A percentile compares a stretch with the other conserved stretches of the same genome.
Evolutionary conservation across 2,888 invertebrate genomes (phyloP).

Genomic region (Xestia xanthographa): DNA sequence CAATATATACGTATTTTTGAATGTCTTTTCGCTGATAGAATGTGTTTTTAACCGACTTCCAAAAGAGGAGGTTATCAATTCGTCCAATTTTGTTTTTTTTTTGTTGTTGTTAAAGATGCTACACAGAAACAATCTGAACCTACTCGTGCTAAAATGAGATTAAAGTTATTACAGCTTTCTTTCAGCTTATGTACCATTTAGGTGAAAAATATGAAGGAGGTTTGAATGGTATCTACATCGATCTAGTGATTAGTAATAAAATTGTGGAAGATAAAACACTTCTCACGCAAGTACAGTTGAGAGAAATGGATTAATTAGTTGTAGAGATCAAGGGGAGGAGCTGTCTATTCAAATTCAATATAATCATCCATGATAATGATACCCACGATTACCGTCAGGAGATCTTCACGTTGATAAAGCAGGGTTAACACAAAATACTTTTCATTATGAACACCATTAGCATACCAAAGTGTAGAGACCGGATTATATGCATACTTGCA

Average conservation of each 20-base stretch:
- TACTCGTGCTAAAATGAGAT: not conserved
- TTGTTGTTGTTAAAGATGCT: too few relatives aligned
- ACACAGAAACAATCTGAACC: not conserved
- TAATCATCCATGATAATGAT: slow-evolving; percentile 7
- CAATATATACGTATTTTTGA: too few relatives aligned
- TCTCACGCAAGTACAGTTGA: slow-evolving; percentile 36
- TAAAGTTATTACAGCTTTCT: not conserved
- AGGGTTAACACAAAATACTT: not conserved
- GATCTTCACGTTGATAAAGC: slow-evolving; percentile 1
- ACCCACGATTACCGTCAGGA: not conserved
- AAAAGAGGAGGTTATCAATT: too few relatives aligned
- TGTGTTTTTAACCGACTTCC: too few relatives aligned
- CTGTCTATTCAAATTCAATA: slow-evolving; percentile 30
- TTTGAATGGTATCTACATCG: slow-evolving; percentile 30
- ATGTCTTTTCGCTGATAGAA: too few relatives aligned
- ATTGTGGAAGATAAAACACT: slow-evolving; percentile 25
- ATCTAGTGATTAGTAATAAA: slow-evolving; percentile 25
- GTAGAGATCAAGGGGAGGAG: slow-evolving; percentile 9
- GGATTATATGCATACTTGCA: too few relatives aligned
- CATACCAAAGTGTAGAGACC: not conserved
- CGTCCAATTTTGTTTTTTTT: too few relatives aligned
- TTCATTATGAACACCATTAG: not conserved
- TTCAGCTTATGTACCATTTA: not conserved
- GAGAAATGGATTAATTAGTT: slow-evolving; percentile 36
- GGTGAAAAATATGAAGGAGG: not conserved